Percentiles rank a stretch among this genome's conserved stretches.
phyloP scores from a whole-genome alignment of 2,113 vertebrate species.

The Pygoscelis adeliae region DNA sequence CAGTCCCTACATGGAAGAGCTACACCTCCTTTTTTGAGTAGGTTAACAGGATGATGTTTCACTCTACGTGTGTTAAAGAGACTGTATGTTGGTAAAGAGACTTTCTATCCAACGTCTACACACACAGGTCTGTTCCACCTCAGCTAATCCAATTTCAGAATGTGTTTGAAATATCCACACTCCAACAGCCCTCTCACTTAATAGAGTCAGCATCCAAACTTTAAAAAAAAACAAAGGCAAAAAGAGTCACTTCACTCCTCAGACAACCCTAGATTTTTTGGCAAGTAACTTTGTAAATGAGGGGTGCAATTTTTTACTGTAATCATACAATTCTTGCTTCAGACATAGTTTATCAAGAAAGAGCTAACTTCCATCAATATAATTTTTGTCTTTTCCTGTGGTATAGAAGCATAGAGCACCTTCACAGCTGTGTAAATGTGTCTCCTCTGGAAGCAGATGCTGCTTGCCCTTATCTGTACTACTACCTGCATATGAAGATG shows the following conservation, averaged over 20 bases:
- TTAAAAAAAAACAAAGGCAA: background rate
- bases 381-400: background rate
- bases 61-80: background rate
- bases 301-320: background rate
- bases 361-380: background rate
- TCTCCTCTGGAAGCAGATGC: background rate
- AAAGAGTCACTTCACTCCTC: accelerated
- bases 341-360: background rate
- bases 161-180: background rate
- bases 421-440: background rate
- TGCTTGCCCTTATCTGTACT: background rate
- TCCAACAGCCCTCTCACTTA: background rate
- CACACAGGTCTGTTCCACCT: background rate
- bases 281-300: background rate
- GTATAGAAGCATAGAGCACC: background rate
- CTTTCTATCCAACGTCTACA: background rate
- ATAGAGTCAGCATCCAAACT: background rate
- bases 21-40: background rate
- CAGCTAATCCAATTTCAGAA: background rate
- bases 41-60: background rate
- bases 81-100: background rate
- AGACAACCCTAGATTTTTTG: background rate
- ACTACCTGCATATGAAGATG: background rate
- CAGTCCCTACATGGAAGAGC: background rate
- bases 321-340: background rate